Percentiles rank a stretch among this genome's conserved stretches.
Conservation (phyloP, 2,113 vertebrate genomes). For the Neoarius graeffei region DNA sequence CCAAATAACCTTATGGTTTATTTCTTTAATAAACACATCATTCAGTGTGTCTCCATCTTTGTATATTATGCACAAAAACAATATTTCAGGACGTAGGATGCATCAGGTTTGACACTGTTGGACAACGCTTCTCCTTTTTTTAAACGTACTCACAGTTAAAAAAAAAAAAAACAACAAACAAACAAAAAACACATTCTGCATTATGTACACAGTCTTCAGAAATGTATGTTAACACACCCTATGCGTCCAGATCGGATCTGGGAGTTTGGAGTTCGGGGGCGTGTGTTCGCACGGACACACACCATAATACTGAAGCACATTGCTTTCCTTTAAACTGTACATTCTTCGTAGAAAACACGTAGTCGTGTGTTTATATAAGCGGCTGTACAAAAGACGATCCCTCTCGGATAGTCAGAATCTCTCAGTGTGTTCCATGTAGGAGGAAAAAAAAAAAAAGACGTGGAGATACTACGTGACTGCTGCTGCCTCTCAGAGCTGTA, state of each 20-base stretch:
- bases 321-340: slow-evolving; percentile 65
- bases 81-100: slow-evolving; percentile 62
- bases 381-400: slow-evolving; percentile 70
- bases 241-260: slow-evolving; percentile 67
- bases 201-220: slow-evolving; percentile 69
- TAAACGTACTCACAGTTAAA: slow-evolving; percentile 48
- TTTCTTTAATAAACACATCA: slow-evolving; percentile 73
- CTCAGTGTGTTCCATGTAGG: slow-evolving; percentile 62
- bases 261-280: slow-evolving; percentile 46
- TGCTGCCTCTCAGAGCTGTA: slow-evolving; percentile 56
- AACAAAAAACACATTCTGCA: slow-evolving; percentile 60
- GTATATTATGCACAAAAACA: slow-evolving; percentile 64
- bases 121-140: slow-evolving; percentile 54
- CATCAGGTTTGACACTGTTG: slow-evolving; percentile 64
- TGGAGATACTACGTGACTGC: slow-evolving; percentile 51
- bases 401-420: slow-evolving; percentile 61
- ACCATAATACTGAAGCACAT: slow-evolving; percentile 73
- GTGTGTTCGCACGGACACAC: slow-evolving; percentile 61
- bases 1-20: slow-evolving; percentile 62
- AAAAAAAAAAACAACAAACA: slow-evolving; percentile 57
- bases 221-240: slow-evolving; percentile 69
- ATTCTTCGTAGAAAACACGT: slow-evolving; percentile 75
- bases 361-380: slow-evolving; percentile 71
- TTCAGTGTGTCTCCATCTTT: slow-evolving; percentile 69
- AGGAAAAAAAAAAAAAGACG: slow-evolving; percentile 60